Evolutionary conservation across 1,140 invertebrate genomes (phyloP).

Genomic region (Rhynchophorus ferrugineus): DNA sequence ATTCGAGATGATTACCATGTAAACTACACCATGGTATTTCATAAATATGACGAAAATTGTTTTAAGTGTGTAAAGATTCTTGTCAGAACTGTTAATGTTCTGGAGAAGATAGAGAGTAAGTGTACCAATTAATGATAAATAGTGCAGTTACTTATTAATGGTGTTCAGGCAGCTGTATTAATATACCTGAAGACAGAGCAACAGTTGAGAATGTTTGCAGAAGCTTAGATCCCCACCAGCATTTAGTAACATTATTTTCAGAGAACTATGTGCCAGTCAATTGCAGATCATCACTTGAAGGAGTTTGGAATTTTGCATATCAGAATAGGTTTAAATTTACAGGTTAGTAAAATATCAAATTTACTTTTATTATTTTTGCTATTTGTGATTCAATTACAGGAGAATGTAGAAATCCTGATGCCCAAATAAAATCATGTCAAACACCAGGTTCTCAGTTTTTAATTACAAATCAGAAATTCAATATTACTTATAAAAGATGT

Average conservation of each 20-base stretch:
- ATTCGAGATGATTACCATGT: conserved; percentile 65
- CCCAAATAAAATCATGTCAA: conserved; percentile 88
- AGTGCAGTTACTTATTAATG: conserved; percentile 7
- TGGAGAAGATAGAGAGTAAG: conserved; percentile 82
- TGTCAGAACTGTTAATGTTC: conserved; percentile 80
- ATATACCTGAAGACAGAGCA: conserved; percentile 56
- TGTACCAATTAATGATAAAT: conserved; percentile 16
- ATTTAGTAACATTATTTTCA: conserved; percentile 78
- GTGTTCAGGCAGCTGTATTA: conserved; percentile 63
- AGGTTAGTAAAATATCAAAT: conserved; percentile 34
- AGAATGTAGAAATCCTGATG: conserved; percentile 80
- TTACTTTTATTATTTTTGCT: neutral
- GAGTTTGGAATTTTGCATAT: conserved; percentile 92
- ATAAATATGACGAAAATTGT: conserved; percentile 54
- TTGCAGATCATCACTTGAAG: conserved; percentile 86
- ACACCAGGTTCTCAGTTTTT: conserved; percentile 91
- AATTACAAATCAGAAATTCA: conserved; percentile 95
- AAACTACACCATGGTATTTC: conserved; percentile 81
- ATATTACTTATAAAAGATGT: conserved; percentile 89
- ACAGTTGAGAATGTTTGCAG: conserved; percentile 70
- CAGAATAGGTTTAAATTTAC: conserved; percentile 86
- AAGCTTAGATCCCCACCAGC: conserved; percentile 65
- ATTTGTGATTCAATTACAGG: conserved; percentile 35
- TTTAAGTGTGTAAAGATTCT: conserved; percentile 80
- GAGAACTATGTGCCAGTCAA: conserved; percentile 88